Percentiles rank a stretch among this genome's conserved stretches.
Evolutionary conservation across 2,113 vertebrate species (phyloP).

Genomic region (Nematolebias whitei): DNA sequence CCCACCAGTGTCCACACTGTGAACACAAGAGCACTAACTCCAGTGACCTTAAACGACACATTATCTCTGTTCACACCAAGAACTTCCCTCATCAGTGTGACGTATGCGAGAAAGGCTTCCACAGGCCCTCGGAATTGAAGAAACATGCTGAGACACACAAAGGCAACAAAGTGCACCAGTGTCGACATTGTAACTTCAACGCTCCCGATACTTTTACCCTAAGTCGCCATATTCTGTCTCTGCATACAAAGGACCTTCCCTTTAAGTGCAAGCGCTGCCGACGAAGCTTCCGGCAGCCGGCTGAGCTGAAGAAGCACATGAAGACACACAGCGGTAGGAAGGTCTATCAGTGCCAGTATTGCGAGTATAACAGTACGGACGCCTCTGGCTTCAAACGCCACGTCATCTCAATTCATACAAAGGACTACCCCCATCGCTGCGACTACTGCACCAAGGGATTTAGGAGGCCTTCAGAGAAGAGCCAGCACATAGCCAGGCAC

Average conservation of each 20-base stretch:
- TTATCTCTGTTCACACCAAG: conserved; percentile 99
- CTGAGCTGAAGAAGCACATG: conserved; percentile 99
- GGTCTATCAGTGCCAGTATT: conserved; percentile 99
- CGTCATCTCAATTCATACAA: conserved; percentile 98
- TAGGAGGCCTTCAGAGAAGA: conserved; percentile 97
- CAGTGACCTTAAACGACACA: conserved; percentile 96
- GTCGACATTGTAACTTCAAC: conserved; percentile 98
- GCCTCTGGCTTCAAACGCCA: conserved; percentile 99
- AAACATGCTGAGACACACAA: conserved; percentile 97
- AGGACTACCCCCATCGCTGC: conserved; percentile 98
- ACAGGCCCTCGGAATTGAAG: conserved; percentile 96
- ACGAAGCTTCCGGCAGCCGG: conserved; percentile 93
- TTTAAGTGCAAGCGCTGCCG: conserved; percentile 99
- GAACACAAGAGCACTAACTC: conserved; percentile 99
- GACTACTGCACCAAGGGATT: conserved; percentile 99
- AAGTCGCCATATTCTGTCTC: conserved; percentile 96
- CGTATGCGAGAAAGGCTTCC: conserved; percentile 98
- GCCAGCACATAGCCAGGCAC: conserved; percentile 98
- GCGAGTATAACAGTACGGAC: conserved; percentile 98
- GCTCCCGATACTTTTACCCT: conserved; percentile 96
- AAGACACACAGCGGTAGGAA: conserved; percentile 98
- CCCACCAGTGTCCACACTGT: conserved; percentile 97
- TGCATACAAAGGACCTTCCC: conserved; percentile 98
- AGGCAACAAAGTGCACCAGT: conserved; percentile 97
- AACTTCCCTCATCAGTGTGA: conserved; percentile 99